Percentiles rank a stretch among this genome's conserved stretches.
phyloP scores from a whole-genome alignment of 2,888 invertebrate genomes.

The Endomychus coccineus region DNA sequence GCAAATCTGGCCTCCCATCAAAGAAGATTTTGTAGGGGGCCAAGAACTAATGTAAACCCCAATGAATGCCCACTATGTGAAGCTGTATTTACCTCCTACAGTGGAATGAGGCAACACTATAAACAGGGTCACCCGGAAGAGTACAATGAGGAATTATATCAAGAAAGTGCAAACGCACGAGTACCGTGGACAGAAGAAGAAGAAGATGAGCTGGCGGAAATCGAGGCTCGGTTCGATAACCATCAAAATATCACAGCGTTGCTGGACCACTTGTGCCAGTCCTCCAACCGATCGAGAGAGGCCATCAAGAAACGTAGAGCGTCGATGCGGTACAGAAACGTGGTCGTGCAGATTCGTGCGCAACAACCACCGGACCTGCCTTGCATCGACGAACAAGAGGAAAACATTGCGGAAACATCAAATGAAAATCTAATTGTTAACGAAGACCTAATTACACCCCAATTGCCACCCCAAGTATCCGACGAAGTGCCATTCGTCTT shows the following conservation, averaged over 20 bases:
- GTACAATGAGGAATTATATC: background rate
- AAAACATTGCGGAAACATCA: too few species aligned
- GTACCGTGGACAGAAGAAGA: conserved; percentile 6
- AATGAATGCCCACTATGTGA: conserved; percentile 2
- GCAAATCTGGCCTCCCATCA: background rate
- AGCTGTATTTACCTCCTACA: background rate
- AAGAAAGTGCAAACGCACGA: background rate
- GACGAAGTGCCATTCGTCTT: too few species aligned
- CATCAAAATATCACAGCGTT: background rate
- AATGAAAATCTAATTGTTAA: background rate
- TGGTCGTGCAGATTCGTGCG: background rate
- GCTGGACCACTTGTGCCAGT: background rate
- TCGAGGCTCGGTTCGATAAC: conserved; percentile 2
- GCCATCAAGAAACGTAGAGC: conserved; percentile 5
- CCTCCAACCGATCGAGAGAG: conserved; percentile 2
- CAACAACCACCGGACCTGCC: background rate
- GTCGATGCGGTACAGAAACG: background rate
- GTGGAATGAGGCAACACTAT: conserved; percentile 1
- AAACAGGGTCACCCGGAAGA: conserved; percentile 1
- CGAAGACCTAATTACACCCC: background rate
- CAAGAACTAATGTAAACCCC: too few species aligned
- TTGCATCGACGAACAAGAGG: too few species aligned
- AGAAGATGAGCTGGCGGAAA: conserved; percentile 2
- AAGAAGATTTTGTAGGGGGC: background rate
- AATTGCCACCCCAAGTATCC: background rate